Base-by-base conservation (phyloP, 2,888 invertebrate species). In the Chesias legatella region DNA sequence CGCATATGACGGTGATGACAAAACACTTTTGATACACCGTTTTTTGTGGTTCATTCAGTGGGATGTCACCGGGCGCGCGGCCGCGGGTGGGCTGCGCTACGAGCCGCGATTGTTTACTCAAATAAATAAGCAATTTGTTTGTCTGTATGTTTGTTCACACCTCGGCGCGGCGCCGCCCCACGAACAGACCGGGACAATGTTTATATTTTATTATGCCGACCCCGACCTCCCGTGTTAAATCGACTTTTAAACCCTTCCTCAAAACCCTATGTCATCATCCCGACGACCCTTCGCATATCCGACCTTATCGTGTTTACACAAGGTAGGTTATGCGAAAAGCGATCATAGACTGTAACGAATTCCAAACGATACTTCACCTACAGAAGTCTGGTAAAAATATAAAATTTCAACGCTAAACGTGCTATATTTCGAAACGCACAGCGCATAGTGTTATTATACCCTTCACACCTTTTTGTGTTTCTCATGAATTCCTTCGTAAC, bases 81-180 rank as follows among this genome's bases (percentile, higher is more conserved):
- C 44, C 46, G 46, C 53, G 56, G 56, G 53, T 53, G 56, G n/a
- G 53, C 47, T 47, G 32, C 29, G n/a, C n/a, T n/a, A n/a, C 39
- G 42, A 33, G 39, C 9, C 7, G 38, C 43, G 45, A 51, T 48
- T 50, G 54, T 52, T 51, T 56, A 49, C 41, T 48, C 44, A 54
- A 62, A 62, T 55, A 65, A 59, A 59, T 53, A 64, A 60, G 54
- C 56, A 52, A 60, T 59, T 58, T 58, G 54, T 62, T 47, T 53
- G 56, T 58, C 43, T 37, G 53, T 34, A 25, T 57, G 56, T 59
- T 61, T 56, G 57, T 60, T 60, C 54, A 47, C 57, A 62, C 59
- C 52, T 58, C 39, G 37, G 37, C 34, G 20, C 39, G 28, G 26
- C 41, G 39, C 47, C 43, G 49, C 43, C 51, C 51, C 44, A 41